A percentile compares a stretch with the other conserved stretches of the same genome.
phyloP scores from a whole-genome alignment of 1,140 invertebrate species.

The Lasaia peninsularis region DNA sequence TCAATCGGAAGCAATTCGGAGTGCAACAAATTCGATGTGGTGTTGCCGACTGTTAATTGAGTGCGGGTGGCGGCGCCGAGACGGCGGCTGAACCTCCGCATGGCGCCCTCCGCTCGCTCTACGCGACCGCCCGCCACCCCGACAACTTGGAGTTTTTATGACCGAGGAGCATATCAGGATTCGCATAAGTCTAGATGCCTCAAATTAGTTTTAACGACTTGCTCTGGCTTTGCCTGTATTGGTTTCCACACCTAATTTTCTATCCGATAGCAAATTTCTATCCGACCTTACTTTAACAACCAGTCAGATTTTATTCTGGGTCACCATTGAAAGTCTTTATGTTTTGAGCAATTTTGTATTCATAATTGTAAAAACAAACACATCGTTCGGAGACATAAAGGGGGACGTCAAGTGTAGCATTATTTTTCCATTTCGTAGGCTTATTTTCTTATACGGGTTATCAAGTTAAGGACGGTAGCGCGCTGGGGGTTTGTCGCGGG shows the following conservation, averaged over 20 bases:
- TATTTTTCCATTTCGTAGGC: conserved; percentile 71
- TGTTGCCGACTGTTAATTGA: conserved; percentile 73
- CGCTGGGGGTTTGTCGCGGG: conserved; percentile 45
- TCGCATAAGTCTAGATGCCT: conserved; percentile 52
- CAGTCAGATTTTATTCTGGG: no score
- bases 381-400: background rate
- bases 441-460: conserved; percentile 72
- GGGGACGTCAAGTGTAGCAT: conserved; percentile 41
- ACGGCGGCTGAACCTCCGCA: conserved; percentile 74
- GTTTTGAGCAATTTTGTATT: background rate
- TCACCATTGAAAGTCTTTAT: background rate
- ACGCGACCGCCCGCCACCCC: conserved; percentile 38
- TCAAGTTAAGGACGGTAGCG: conserved; percentile 68
- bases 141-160: conserved; percentile 61
- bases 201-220: conserved; percentile 47
- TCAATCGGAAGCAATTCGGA: conserved; percentile 72
- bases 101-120: conserved; percentile 53
- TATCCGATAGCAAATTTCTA: no score
- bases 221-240: background rate
- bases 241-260: background rate
- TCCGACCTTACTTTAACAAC: no score
- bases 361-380: background rate
- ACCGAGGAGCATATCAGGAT: conserved; percentile 59
- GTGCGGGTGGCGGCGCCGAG: conserved; percentile 74
- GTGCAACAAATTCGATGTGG: conserved; percentile 72